Evolutionary conservation across 2,888 invertebrate species (phyloP).

Genomic region (Gerosis bhagava): DNA sequence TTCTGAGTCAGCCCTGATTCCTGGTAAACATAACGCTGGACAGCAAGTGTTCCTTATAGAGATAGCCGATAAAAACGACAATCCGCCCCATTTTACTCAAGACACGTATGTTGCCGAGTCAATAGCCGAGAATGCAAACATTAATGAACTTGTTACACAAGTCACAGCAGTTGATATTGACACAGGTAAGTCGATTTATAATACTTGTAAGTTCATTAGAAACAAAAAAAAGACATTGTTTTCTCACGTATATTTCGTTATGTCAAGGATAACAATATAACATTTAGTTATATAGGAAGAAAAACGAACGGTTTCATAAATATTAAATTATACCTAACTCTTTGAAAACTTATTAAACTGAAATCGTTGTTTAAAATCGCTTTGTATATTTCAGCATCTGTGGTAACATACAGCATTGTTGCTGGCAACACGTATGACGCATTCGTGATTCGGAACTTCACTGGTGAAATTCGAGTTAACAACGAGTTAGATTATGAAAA

Average conservation of each 20-base stretch:
- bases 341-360: too few relatives aligned
- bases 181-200: constrained; percentile 79
- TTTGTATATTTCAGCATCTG: constrained; percentile 82
- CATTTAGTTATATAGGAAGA: too few relatives aligned
- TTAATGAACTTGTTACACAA: constrained; percentile 91
- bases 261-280: too few relatives aligned
- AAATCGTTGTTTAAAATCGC: too few relatives aligned
- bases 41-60: constrained; percentile 94
- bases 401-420: constrained; percentile 93
- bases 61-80: constrained; percentile 98
- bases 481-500: constrained; percentile 91
- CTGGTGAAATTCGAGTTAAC: constrained; percentile 93
- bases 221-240: too few relatives aligned
- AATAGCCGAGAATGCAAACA: constrained; percentile 92
- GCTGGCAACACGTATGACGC: constrained; percentile 93
- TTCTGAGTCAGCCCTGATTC: constrained; percentile 89
- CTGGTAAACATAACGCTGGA: constrained; percentile 86
- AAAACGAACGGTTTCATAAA: too few relatives aligned
- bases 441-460: constrained; percentile 92
- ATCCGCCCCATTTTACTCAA: constrained; percentile 94
- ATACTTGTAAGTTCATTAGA: constrained; percentile 13
- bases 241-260: too few relatives aligned
- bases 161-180: constrained; percentile 95
- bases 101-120: constrained; percentile 87
- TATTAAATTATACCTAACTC: too few relatives aligned